A percentile compares a stretch with the other conserved stretches of the same genome.
Conservation (phyloP, 2,113 vertebrate genomes). For the Bungarus multicinctus region DNA sequence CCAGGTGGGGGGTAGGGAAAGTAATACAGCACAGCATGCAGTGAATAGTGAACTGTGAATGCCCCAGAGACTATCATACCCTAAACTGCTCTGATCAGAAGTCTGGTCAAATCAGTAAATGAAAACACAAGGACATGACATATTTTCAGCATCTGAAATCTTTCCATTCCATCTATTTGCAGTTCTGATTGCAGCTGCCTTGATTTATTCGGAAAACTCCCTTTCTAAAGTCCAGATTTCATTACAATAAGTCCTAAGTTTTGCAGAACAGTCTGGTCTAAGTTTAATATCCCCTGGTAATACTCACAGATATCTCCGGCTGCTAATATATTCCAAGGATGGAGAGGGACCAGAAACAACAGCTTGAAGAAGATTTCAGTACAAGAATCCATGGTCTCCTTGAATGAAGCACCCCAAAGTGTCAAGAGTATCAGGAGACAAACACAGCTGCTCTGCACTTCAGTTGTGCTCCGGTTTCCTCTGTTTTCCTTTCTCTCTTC, state of each 20-base stretch:
- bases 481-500: neutral
- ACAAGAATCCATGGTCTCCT: conserved; percentile 72
- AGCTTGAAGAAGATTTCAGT: conserved; percentile 61
- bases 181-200: conserved; percentile 1
- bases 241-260: conserved; percentile 62
- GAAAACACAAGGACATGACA: conserved; percentile 12
- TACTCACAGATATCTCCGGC: conserved; percentile 74
- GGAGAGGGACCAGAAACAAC: conserved; percentile 63
- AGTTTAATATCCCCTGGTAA: conserved; percentile 60
- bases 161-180: conserved; percentile 23
- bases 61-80: conserved; percentile 41
- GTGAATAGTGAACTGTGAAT: conserved; percentile 47
- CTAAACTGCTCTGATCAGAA: conserved; percentile 1
- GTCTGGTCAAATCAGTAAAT: neutral
- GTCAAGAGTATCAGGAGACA: conserved; percentile 25
- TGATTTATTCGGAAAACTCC: conserved; percentile 26
- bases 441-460: conserved; percentile 49
- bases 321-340: conserved; percentile 38
- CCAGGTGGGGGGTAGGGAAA: conserved; percentile 8
- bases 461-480: conserved; percentile 42
- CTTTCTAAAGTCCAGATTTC: conserved; percentile 34
- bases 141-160: neutral
- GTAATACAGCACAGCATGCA: conserved; percentile 26
- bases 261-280: conserved; percentile 32
- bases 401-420: conserved; percentile 55